Evolutionary conservation across 1,140 invertebrate species (phyloP).

Genomic region (Hyphantria cunea): DNA sequence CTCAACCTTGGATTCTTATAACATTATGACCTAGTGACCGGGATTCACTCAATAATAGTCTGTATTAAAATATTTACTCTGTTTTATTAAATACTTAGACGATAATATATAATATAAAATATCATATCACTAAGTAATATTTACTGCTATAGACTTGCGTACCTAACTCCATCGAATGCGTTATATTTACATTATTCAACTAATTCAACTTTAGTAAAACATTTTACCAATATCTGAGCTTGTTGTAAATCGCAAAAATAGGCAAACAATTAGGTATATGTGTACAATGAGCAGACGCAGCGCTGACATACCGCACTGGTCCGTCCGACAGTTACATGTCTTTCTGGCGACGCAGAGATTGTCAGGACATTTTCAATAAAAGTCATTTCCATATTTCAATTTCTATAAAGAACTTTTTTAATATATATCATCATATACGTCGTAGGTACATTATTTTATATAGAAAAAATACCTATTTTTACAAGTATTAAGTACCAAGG

Average conservation of each 20-base stretch:
- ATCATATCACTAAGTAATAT: slow-evolving; percentile 75
- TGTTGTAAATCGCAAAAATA: slow-evolving; percentile 18
- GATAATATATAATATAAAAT: slow-evolving; percentile 78
- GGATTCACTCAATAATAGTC: slow-evolving; percentile 66
- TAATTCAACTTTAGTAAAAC: slow-evolving; percentile 24
- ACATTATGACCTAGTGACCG: slow-evolving; percentile 45
- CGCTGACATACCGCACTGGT: not conserved
- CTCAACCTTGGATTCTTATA: slow-evolving; percentile 8
- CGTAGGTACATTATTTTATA: slow-evolving; percentile 78
- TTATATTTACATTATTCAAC: slow-evolving; percentile 31
- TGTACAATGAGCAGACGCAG: not conserved
- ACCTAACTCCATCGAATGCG: slow-evolving; percentile 24
- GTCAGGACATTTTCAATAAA: slow-evolving; percentile 58
- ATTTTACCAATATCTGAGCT: slow-evolving; percentile 23
- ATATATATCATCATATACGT: slow-evolving; percentile 76
- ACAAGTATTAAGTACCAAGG: slow-evolving; percentile 78
- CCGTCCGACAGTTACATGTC: not conserved
- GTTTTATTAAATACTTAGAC: slow-evolving; percentile 78
- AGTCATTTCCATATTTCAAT: slow-evolving; percentile 65
- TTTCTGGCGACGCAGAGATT: slow-evolving; percentile 9
- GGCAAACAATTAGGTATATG: no score
- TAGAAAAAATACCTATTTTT: slow-evolving; percentile 79
- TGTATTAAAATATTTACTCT: slow-evolving; percentile 75
- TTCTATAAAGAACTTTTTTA: slow-evolving; percentile 76
- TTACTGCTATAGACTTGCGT: slow-evolving; percentile 52